A percentile compares a stretch with the other conserved stretches of the same genome.
These are phyloP conservation scores for Labroides dimidiatus DNA, from an alignment of 2,797 vertebrate species.

Conservation along the genomic window DNA sequence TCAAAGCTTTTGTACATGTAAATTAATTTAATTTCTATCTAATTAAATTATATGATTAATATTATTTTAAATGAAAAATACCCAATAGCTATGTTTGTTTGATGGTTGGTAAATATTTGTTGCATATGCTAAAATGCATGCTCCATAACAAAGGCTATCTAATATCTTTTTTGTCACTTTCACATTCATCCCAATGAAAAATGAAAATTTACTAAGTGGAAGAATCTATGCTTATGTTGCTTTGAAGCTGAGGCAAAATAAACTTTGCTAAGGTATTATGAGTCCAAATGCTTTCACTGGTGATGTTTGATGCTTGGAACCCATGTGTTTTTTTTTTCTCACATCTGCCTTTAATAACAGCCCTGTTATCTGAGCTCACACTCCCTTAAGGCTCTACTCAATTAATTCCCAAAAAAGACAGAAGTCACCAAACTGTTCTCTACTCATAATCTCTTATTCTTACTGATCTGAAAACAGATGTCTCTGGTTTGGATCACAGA, in stretches of 20 bases:
- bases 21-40: too few species aligned
- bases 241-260: conserved; percentile 50
- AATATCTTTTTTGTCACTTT: too few species aligned
- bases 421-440: conserved; percentile 36
- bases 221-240: conserved; percentile 31
- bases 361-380: conserved; percentile 51
- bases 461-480: conserved; percentile 65
- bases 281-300: conserved; percentile 40
- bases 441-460: conserved; percentile 25
- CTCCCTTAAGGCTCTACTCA: conserved; percentile 52
- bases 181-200: too few species aligned
- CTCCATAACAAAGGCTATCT: too few species aligned
- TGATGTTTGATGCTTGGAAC: conserved; percentile 45
- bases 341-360: conserved; percentile 52
- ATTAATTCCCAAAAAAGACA: conserved; percentile 49
- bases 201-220: neutral
- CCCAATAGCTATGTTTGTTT: too few species aligned
- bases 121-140: too few species aligned
- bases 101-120: too few species aligned
- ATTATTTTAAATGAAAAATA: too few species aligned
- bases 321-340: conserved; percentile 41
- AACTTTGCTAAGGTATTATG: conserved; percentile 40
- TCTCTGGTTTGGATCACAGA: conserved; percentile 66
- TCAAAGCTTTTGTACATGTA: too few species aligned
- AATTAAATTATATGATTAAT: too few species aligned